Evolutionary conservation across 2,888 invertebrate genomes (phyloP).

Genomic region (Myopa testacea): DNA sequence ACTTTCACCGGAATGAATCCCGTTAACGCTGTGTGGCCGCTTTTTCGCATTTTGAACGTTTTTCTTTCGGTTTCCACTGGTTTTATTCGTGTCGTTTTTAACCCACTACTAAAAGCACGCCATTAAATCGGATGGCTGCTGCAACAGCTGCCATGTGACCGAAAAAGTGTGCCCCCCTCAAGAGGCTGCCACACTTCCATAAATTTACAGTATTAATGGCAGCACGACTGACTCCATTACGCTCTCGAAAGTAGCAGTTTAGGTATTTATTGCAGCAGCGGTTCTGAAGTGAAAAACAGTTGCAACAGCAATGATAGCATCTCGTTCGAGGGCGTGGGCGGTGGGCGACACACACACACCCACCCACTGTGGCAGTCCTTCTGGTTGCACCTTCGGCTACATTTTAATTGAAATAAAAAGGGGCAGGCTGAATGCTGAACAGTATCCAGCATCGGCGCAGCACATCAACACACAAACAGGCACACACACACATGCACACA

Average conservation of each 20-base stretch:
- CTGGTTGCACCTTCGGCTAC: not conserved
- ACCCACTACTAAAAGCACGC: not conserved
- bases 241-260: constrained; percentile 10
- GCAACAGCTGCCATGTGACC: too few species aligned
- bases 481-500: not conserved
- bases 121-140: not conserved
- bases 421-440: not conserved
- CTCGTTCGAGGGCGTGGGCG: not conserved
- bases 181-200: constrained; percentile 28
- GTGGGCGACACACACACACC: too few species aligned
- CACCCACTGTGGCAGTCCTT: too few species aligned
- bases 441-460: not conserved
- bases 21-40: too few species aligned
- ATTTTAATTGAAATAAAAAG: not conserved
- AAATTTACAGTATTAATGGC: constrained; percentile 35
- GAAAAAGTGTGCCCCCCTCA: constrained; percentile 12
- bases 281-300: not conserved
- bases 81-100: too few species aligned
- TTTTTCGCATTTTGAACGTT: too few species aligned
- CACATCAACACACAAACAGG: not conserved
- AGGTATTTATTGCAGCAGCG: constrained; percentile 3
- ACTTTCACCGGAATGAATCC: too few species aligned
- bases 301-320: not conserved
- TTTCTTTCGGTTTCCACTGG: too few species aligned
- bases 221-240: constrained; percentile 36